A percentile compares a stretch with the other conserved stretches of the same genome.
These are phyloP conservation scores for Lasioglossum malachurum DNA, from an alignment of 2,888 invertebrate genomes.

Conservation along the genomic window DNA sequence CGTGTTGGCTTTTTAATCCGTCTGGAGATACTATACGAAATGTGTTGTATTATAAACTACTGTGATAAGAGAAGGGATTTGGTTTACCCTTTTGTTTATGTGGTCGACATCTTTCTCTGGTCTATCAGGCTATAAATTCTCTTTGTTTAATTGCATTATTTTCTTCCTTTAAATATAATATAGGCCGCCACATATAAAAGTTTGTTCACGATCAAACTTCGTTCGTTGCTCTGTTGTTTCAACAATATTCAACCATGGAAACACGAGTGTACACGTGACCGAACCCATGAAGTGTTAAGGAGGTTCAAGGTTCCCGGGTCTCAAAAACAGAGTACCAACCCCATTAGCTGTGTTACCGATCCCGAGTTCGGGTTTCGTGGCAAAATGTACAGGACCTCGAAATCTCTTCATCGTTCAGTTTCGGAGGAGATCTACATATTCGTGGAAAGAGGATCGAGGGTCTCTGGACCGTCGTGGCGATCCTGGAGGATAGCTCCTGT, in stretches of 20 bases:
- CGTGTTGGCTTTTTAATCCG: not conserved
- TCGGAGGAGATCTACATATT: slow-evolving; percentile 44
- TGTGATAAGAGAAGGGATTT: too few relatives aligned
- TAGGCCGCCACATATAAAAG: too few relatives aligned
- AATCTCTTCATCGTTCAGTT: not conserved
- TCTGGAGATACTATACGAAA: not conserved
- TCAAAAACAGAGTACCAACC: not conserved
- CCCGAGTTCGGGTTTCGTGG: not conserved
- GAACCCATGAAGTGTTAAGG: too few relatives aligned
- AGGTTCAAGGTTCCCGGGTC: too few relatives aligned
- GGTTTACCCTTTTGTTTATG: too few relatives aligned
- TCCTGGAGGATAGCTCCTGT: slow-evolving; percentile 51
- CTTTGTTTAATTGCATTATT: too few relatives aligned
- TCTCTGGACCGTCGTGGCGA: slow-evolving; percentile 41
- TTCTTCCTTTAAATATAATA: too few relatives aligned
- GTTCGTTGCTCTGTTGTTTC: not conserved
- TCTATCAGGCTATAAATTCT: too few relatives aligned
- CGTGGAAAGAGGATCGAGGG: slow-evolving; percentile 64
- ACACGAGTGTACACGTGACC: too few relatives aligned
- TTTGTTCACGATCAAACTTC: too few relatives aligned
- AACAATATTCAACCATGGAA: not conserved
- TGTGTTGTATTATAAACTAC: too few relatives aligned
- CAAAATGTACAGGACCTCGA: not conserved
- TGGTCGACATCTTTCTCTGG: too few relatives aligned
- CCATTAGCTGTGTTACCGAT: not conserved